Evolutionary conservation across 2,888 invertebrate genomes (phyloP).

Genomic region (Aphodius sticticus): DNA sequence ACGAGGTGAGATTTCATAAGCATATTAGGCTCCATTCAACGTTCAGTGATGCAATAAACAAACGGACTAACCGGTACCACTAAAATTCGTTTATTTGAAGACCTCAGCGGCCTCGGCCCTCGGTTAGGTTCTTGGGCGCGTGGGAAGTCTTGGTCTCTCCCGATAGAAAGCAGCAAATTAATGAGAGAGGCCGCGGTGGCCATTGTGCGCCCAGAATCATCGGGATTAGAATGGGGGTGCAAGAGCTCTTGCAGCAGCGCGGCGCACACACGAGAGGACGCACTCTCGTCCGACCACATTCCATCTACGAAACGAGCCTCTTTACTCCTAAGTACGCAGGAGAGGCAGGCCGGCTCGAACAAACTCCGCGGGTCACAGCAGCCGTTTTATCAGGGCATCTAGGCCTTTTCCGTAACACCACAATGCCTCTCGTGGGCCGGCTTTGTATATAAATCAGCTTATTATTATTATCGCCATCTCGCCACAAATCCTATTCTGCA

Average conservation of each 20-base stretch:
- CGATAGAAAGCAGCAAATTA: not conserved
- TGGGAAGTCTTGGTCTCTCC: not conserved
- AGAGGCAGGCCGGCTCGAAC: not conserved
- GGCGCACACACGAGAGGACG: not conserved
- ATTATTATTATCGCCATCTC: slow-evolving; percentile 4
- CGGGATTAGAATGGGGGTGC: not conserved
- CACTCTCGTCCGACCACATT: not conserved
- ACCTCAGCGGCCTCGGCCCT: not conserved
- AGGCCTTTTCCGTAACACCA: slow-evolving; percentile 4
- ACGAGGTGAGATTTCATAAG: not conserved
- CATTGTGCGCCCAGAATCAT: not conserved
- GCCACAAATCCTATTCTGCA: not conserved
- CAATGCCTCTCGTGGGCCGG: not conserved
- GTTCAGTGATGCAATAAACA: not conserved
- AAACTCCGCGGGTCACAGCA: not conserved
- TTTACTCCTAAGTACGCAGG: not conserved
- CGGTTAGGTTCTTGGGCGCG: not conserved
- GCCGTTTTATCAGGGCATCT: slow-evolving; percentile 4
- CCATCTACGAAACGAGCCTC: slow-evolving; percentile 4
- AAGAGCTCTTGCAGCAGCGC: not conserved
- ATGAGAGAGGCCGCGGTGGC: slow-evolving; percentile 4
- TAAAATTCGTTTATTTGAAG: not conserved
- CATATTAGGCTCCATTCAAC: not conserved
- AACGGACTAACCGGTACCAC: not conserved
- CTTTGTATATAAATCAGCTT: slow-evolving; percentile 4